Conservation (phyloP, 1,140 invertebrate species). For the Drosophila ogumai region DNA sequence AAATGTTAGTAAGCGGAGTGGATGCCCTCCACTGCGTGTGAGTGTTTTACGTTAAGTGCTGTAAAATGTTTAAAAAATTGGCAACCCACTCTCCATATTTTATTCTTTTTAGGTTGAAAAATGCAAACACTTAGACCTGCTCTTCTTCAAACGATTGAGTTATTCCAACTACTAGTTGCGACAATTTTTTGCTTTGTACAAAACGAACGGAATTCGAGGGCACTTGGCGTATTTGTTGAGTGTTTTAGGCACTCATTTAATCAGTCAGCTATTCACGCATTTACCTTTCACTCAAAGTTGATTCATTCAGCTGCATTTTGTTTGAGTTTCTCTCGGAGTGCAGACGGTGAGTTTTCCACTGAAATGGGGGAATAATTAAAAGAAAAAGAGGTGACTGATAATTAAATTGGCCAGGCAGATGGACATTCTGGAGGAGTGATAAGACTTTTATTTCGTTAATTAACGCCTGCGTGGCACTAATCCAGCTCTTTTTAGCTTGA, state of each 20-base stretch:
- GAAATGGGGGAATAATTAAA: neutral
- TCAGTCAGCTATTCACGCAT: constrained; percentile 59
- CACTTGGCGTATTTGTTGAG: constrained; percentile 14
- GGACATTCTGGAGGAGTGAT: neutral
- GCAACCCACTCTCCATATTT: neutral
- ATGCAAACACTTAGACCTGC: neutral
- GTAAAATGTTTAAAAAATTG: constrained; percentile 5
- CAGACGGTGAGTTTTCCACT: constrained; percentile 30
- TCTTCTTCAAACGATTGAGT: neutral
- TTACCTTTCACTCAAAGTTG: constrained; percentile 58
- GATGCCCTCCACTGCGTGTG: constrained; percentile 18
- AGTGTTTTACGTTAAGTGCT: constrained; percentile 1
- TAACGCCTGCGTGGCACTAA: neutral
- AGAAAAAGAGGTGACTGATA: constrained; percentile 4
- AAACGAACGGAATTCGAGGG: constrained; percentile 3
- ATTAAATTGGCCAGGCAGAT: constrained; percentile 16
- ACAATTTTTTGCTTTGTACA: constrained; percentile 19
- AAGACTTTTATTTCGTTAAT: constrained; percentile 28
- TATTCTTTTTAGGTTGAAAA: neutral
- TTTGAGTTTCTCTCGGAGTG: constrained; percentile 54
- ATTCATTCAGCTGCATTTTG: constrained; percentile 45
- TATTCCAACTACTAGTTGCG: constrained; percentile 2
- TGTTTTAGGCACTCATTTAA: constrained; percentile 45
- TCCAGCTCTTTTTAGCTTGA: neutral
- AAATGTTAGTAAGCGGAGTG: constrained; percentile 1